These are phyloP conservation scores for Ellobium chinense DNA, from an alignment of 2,888 invertebrate genomes.

Conservation along the genomic window DNA sequence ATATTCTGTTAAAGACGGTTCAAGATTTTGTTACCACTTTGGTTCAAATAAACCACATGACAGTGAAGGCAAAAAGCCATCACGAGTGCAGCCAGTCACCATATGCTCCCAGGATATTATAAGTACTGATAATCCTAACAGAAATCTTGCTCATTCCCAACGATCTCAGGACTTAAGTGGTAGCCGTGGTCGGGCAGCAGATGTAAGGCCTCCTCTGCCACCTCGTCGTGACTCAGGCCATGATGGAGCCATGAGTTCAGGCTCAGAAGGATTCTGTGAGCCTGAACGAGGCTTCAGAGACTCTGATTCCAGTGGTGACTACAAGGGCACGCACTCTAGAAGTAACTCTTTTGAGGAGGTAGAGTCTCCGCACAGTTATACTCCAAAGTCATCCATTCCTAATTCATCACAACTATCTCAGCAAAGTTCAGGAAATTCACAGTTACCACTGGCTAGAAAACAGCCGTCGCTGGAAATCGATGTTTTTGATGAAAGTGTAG, in stretches of 20 bases:
- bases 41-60: slow-evolving; percentile 63
- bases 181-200: slow-evolving; percentile 59
- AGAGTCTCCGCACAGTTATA: slow-evolving; percentile 50
- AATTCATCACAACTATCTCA: slow-evolving; percentile 2
- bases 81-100: slow-evolving; percentile 71
- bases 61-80: slow-evolving; percentile 67
- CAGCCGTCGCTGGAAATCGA: slow-evolving; percentile 29
- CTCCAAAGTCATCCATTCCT: slow-evolving; percentile 14
- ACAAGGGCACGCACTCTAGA: slow-evolving; percentile 67
- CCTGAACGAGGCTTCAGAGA: slow-evolving; percentile 81
- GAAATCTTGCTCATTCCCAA: slow-evolving; percentile 68
- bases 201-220: slow-evolving; percentile 38
- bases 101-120: slow-evolving; percentile 72
- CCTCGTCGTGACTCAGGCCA: slow-evolving; percentile 59
- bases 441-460: neutral
- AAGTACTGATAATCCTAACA: slow-evolving; percentile 68
- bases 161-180: slow-evolving; percentile 65
- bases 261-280: slow-evolving; percentile 98
- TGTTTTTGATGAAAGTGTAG: slow-evolving; percentile 43
- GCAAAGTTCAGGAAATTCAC: neutral
- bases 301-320: slow-evolving; percentile 74
- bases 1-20: slow-evolving; percentile 81
- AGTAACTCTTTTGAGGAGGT: slow-evolving; percentile 70
- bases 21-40: slow-evolving; percentile 66
- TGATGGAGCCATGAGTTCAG: slow-evolving; percentile 86